A percentile compares a stretch with the other conserved stretches of the same genome.
Evolutionary conservation across 2,113 vertebrate species (phyloP).

Genomic region (Channa argus): DNA sequence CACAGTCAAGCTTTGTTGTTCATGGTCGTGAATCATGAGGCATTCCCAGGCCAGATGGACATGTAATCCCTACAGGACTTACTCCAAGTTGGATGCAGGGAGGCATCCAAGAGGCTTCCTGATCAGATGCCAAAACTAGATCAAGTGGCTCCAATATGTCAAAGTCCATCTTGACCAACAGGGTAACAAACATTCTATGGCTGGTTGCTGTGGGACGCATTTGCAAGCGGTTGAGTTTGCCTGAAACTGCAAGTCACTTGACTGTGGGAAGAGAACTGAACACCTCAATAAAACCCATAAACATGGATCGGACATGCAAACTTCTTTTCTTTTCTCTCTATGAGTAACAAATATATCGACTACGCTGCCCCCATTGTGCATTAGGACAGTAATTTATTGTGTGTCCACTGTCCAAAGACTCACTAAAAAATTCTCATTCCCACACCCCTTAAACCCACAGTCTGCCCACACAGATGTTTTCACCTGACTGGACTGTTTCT

Average conservation of each 20-base stretch:
- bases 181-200: not conserved
- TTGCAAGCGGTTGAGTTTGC: not conserved
- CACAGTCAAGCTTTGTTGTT: conserved; percentile 8
- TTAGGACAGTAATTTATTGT: not conserved
- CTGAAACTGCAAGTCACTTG: not conserved
- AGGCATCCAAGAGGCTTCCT: not conserved
- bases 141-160: not conserved
- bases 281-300: not conserved
- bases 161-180: not conserved
- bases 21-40: conserved; percentile 11
- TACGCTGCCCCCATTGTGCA: not conserved
- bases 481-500: not conserved
- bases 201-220: not conserved
- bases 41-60: conserved; percentile 28
- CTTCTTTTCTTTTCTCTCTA: not conserved
- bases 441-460: not conserved
- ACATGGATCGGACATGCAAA: not conserved
- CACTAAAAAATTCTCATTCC: not conserved
- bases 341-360: not conserved
- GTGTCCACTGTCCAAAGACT: not conserved
- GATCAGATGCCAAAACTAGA: not conserved
- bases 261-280: not conserved
- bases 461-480: not conserved
- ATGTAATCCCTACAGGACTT: conserved; percentile 11
- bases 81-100: not conserved